Base-by-base conservation (phyloP, 2,797 vertebrate species). In the Diglossa cyanea region DNA sequence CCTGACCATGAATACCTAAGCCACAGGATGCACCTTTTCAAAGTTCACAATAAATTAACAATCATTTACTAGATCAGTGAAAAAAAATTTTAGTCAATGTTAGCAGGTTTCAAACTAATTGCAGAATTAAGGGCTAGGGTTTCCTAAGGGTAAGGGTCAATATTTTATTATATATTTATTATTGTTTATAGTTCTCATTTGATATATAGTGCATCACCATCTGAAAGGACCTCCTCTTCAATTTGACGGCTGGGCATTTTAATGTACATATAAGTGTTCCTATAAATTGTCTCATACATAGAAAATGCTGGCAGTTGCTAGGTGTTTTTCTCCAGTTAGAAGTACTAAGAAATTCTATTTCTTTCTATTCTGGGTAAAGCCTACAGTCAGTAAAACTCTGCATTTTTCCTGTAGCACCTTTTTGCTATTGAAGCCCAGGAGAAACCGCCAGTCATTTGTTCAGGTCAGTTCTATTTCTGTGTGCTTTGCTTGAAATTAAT, bases 351-450 rank as follows among this genome's bases (percentile, higher is more conserved):
- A 53, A 70, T 72, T 47, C 12, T 55, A 4, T 58, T 92, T 70
- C 28, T 86, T 85, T 60, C 21, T 58, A 0, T 78, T 44, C 70
- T 37, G 39, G 1, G 11, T 62, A 21, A 76, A 79, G 33, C 21
- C 25, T 40, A 23, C 25, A 66, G 66, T 42, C 63, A 89, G 62
- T 65, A 67, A 72, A 90, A 72, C 4, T 7, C 53, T 91, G 15
- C 11, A 16, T 80, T 94, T 95, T 71, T 53, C 31, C 39, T 45
- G 5, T 61, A 61, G 17, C 35, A 61, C 39, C 33, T 78, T 77
- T 73, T 83, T 88, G 44, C 24, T 42, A 83, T 80, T 75, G 79
- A 96, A 83, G 54, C 61, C 58, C 78, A 75, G 33, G 65, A 90
- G 78, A 86, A 89, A 60, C 50, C 0, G 0, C 40, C 53, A 28